Base-by-base conservation (phyloP, 2,797 vertebrate genomes). In the Orientallactaga sibirica region DNA sequence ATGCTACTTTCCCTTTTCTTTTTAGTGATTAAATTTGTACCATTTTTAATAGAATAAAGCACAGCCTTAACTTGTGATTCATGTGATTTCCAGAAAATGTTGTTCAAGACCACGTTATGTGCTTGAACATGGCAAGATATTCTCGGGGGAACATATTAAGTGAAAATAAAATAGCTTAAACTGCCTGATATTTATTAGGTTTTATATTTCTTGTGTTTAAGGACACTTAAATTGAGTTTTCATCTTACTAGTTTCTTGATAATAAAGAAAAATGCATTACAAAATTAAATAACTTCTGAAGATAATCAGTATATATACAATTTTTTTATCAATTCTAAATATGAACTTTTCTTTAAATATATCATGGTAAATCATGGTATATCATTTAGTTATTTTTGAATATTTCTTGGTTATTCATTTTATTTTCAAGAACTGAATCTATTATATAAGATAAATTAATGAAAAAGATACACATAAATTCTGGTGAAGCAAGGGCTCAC, bases 231-330 rank as follows among this genome's bases (percentile, higher is more conserved):
- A 27, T 27, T 79, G 29, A 79, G 1, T 73, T 2, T 33, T 86
- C 1, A 24, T 58, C 22, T 75, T 88, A 68, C 6, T 58, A 43
- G 58, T 9, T 66, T 92, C 70, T 48, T 92, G 75, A 78, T 48
- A 68, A 3, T 43, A 86, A 87, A 27, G 61, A 29, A 15, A 68
- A 71, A 52, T 29, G 1, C 7, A 67, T 33, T 74, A 25, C 4
- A 67, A 86, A 92, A 77, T 77, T 27, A 81, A 84, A 48, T 7
- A 22, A 70, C 64, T 88, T 91, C 41, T n/a, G 25, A 81, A 66
- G 27, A 84, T 27, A 84, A 83, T 20, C 14, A 3, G 9, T 0
- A 70, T 68, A 8, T 43, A 37, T 27, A 24, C 7, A 5, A 55
- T 7, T 68, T 15, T 58, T 58, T 58, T 58, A 11, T 74, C 29